Percentiles rank a stretch among this genome's conserved stretches.
These are phyloP conservation scores for Mola mola DNA, from an alignment of 2,113 vertebrate species.

Conservation along the genomic window DNA sequence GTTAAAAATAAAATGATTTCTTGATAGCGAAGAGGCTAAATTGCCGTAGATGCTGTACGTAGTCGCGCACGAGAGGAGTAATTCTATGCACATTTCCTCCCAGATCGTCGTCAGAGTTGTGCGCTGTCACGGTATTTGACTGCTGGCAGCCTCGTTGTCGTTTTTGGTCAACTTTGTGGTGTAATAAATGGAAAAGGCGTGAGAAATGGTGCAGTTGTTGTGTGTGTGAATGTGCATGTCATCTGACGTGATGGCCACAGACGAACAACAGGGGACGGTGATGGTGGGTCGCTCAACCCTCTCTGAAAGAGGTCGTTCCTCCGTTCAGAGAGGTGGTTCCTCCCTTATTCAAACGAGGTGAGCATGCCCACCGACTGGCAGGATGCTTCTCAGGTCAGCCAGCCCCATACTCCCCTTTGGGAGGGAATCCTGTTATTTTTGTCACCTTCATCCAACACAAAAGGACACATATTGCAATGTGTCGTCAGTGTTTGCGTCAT, in stretches of 20 bases:
- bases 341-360: not conserved
- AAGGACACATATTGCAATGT: too few relatives aligned
- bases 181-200: not conserved
- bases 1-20: too few relatives aligned
- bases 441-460: not conserved
- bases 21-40: too few relatives aligned
- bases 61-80: too few relatives aligned
- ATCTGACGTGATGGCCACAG: constrained; percentile 14
- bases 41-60: too few relatives aligned
- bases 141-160: constrained; percentile 1
- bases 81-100: too few relatives aligned
- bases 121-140: not conserved
- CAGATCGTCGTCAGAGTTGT: not conserved
- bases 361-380: too few relatives aligned
- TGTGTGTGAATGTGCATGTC: not conserved
- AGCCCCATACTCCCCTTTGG: not conserved
- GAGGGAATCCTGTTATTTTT: constrained; percentile 5
- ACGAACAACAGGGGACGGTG: not conserved
- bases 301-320: constrained; percentile 13
- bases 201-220: not conserved
- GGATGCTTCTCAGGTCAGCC: constrained; percentile 4
- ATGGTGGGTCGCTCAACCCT: constrained; percentile 22
- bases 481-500: too few relatives aligned
- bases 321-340: not conserved
- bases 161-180: not conserved